These are phyloP conservation scores for Illadopsis cleaveri DNA, from an alignment of 2,113 vertebrate species.

Conservation along the genomic window DNA sequence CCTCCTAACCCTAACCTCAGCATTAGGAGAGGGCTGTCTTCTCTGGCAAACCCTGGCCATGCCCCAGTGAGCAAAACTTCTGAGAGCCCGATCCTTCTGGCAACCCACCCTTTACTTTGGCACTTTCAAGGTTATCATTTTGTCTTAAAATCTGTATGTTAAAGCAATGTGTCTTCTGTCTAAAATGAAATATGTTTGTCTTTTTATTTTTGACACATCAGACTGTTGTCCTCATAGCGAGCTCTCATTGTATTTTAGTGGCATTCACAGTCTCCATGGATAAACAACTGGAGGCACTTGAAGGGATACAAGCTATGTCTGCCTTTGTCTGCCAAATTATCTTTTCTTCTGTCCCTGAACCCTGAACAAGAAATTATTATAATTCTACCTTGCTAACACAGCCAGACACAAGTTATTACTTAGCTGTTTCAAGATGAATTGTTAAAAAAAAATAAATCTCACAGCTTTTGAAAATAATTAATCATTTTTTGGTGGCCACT, in stretches of 20 bases:
- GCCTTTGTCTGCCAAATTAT: constrained; percentile 9
- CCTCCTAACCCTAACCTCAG: background rate
- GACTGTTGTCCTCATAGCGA: background rate
- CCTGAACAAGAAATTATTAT: background rate
- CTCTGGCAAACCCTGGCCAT: background rate
- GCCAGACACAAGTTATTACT: constrained; percentile 5
- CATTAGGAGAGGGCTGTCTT: background rate
- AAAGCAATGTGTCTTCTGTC: background rate
- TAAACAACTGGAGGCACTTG: constrained; percentile 20
- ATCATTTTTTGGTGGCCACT: background rate
- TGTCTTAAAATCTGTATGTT: background rate
- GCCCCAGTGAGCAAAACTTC: background rate
- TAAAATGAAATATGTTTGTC: background rate
- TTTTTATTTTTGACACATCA: background rate
- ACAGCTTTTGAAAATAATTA: background rate
- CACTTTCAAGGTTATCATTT: background rate
- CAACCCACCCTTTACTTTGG: background rate
- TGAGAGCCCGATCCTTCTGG: background rate
- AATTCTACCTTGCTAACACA: constrained; percentile 18
- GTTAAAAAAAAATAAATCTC: background rate
- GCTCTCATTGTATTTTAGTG: background rate
- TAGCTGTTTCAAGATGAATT: background rate
- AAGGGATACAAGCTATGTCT: background rate
- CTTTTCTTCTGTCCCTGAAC: background rate
- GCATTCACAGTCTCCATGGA: constrained; percentile 17